Base-by-base conservation (phyloP, 1,140 invertebrate species). In the Zaprionus davidi region DNA sequence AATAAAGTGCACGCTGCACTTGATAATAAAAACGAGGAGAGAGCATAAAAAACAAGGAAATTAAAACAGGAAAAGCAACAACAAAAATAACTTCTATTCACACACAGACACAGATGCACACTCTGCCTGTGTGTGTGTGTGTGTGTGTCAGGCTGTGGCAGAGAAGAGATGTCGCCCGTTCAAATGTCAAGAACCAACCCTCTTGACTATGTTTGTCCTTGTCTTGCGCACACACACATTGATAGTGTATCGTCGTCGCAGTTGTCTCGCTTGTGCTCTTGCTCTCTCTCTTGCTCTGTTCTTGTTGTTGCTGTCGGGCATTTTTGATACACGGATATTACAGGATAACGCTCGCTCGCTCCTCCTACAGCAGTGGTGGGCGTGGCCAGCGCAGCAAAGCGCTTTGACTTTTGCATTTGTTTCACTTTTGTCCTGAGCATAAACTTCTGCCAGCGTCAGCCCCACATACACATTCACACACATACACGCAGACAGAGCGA, bases 171-270 rank as follows among this genome's bases (percentile, higher is more conserved):
- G 84, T 88, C 84, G 84, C 81, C 68, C 84, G 84, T 88, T 88
- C 86, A 90, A 90, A 90, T 82, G 85, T 90, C 85, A 90, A 90
- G 85, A 90, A 85, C 85, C 85, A 90, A 90, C 85, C 82, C 85
- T 73, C 82, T 81, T 57, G 64, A 73, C 79, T 68, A 81, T 75
- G 55, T 57, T 74, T 31, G 73, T 85, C 86, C 44, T 17, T 46
- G 6, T 51, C 46, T 34, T 34, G 31, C 31, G 13, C 28, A 56
- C 68, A 82, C 56, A 53, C 81, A 68, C 84, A 51, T n/a, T 3
- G n/a, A 12, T 13, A 5, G 41, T 46, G 6, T 46, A 5, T 13
- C 11, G 5, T 11, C n/a, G 5, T 13, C n/a, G 24, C 41, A 49
- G 71, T 13, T 53, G 9, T 76, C 73, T 79, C 69, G 65, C 73